A percentile compares a stretch with the other conserved stretches of the same genome.
These are phyloP conservation scores for Anorthoa munda DNA, from an alignment of 2,888 invertebrate species.

Conservation along the genomic window DNA sequence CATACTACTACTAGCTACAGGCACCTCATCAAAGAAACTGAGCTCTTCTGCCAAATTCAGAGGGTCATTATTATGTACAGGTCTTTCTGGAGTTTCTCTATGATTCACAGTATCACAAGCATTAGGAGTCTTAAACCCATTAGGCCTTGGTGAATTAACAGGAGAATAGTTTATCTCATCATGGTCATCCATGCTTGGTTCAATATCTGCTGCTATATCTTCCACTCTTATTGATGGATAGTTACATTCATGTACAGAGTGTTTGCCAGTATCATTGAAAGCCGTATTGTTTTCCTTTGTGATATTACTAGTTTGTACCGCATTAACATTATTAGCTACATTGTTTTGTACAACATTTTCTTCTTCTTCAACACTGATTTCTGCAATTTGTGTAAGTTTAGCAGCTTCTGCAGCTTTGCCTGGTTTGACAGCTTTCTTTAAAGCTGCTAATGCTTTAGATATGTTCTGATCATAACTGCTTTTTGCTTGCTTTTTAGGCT, in stretches of 20 bases:
- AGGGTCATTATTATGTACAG: constrained; percentile 75
- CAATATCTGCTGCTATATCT: constrained; percentile 85
- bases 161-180: constrained; percentile 84
- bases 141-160: constrained; percentile 77
- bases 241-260: constrained; percentile 65
- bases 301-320: constrained; percentile 2
- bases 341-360: constrained; percentile 20
- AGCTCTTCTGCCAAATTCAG: constrained; percentile 80
- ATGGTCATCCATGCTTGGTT: constrained; percentile 71
- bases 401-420: constrained; percentile 44
- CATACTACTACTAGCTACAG: constrained; percentile 88
- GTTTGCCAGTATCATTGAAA: constrained; percentile 54
- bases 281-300: constrained; percentile 19
- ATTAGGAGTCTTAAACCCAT: constrained; percentile 52
- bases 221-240: constrained; percentile 81
- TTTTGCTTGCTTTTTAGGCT: constrained; percentile 77
- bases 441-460: constrained; percentile 78
- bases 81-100: constrained; percentile 51
- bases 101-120: constrained; percentile 18
- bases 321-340: constrained; percentile 21
- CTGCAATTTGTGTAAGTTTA: constrained; percentile 49
- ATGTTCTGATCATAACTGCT: constrained; percentile 84
- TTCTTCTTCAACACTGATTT: constrained; percentile 25
- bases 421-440: constrained; percentile 76
- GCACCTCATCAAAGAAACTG: constrained; percentile 86